Percentiles rank a stretch among this genome's conserved stretches.
These are phyloP conservation scores for Leguminivora glycinivorella DNA, from an alignment of 1,140 invertebrate genomes.

Conservation along the genomic window DNA sequence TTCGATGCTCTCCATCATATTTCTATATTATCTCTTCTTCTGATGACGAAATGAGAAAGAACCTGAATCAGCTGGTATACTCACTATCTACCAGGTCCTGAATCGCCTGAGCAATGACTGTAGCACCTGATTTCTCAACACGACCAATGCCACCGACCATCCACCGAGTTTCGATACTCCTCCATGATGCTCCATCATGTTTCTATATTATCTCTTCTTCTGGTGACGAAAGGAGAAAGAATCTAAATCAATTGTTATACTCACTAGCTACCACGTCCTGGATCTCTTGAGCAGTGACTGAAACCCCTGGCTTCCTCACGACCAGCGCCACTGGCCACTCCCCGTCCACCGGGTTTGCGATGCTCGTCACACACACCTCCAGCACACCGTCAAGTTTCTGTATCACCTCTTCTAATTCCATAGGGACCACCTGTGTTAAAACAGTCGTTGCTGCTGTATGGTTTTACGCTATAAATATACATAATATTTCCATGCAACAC, in stretches of 20 bases:
- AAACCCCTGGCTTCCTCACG: conserved; percentile 61
- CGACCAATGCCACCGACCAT: too few relatives aligned
- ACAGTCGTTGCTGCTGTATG: too few relatives aligned
- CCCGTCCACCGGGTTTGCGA: conserved; percentile 83
- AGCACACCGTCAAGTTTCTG: conserved; percentile 52
- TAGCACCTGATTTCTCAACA: conserved; percentile 60
- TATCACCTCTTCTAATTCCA: conserved; percentile 89
- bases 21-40: too few relatives aligned
- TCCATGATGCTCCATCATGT: too few relatives aligned
- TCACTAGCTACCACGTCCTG: conserved; percentile 76
- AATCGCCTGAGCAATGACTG: conserved; percentile 75
- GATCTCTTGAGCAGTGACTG: conserved; percentile 76
- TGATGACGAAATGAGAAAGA: too few relatives aligned
- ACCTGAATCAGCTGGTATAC: conserved; percentile 53
- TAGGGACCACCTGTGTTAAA: conserved; percentile 85
- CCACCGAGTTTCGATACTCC: conserved; percentile 65
- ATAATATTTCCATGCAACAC: too few relatives aligned
- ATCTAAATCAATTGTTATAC: too few relatives aligned
- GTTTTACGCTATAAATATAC: too few relatives aligned
- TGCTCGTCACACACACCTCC: conserved; percentile 89
- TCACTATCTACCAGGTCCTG: conserved; percentile 76
- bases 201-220: too few relatives aligned
- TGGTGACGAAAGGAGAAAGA: too few relatives aligned
- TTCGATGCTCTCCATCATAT: conserved; percentile 85
- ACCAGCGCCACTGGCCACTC: conserved; percentile 86